phyloP scores from a whole-genome alignment of 2,888 invertebrate species.

The Pandemis corylana region DNA sequence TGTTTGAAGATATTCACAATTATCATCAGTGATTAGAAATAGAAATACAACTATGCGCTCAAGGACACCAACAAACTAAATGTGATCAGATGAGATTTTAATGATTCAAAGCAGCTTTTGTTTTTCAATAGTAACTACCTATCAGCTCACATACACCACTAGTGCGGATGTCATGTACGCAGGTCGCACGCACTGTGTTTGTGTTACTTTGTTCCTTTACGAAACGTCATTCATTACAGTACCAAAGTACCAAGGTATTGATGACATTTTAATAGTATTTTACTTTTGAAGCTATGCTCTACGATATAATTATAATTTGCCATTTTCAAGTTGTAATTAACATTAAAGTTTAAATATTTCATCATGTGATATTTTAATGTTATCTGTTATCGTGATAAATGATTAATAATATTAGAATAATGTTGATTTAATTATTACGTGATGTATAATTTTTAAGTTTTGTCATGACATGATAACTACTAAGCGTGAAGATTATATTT shows the following conservation, averaged over 20 bases:
- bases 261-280: constrained; percentile 51
- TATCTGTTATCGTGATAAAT: constrained; percentile 81
- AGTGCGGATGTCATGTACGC: not conserved
- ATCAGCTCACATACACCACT: not conserved
- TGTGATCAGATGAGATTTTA: constrained; percentile 37
- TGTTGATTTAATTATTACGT: constrained; percentile 45
- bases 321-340: constrained; percentile 70
- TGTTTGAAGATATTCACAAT: constrained; percentile 62
- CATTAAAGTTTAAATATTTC: constrained; percentile 72
- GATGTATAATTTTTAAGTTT: constrained; percentile 44
- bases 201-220: constrained; percentile 6
- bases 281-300: constrained; percentile 56
- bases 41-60: constrained; percentile 31
- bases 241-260: not conserved
- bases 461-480: constrained; percentile 69
- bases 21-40: constrained; percentile 35
- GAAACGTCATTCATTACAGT: constrained; percentile 1
- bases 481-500: constrained; percentile 50
- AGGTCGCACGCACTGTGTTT: not conserved
- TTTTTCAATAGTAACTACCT: not conserved
- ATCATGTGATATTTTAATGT: constrained; percentile 84
- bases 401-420: constrained; percentile 56
- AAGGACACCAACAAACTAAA: constrained; percentile 48
- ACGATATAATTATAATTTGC: constrained; percentile 64
- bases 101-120: constrained; percentile 20